Percentiles rank a stretch among this genome's conserved stretches.
phyloP scores from a whole-genome alignment of 2,888 invertebrate genomes.

The Dyspetes luteomarginatus region DNA sequence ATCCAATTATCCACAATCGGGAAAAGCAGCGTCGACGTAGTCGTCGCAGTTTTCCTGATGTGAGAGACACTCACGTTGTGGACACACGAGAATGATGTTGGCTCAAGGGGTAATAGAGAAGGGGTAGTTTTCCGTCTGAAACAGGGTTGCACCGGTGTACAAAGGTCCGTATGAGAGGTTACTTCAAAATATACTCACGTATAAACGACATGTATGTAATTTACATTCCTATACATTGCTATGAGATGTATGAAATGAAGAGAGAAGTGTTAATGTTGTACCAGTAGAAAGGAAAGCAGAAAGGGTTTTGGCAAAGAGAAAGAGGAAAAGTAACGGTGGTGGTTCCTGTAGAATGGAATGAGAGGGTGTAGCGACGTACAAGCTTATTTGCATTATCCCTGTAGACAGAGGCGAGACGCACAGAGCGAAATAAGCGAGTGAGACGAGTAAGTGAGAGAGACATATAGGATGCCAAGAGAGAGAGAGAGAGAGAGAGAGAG shows the following conservation, averaged over 20 bases:
- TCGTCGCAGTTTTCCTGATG: constrained; percentile 67
- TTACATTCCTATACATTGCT: constrained; percentile 32
- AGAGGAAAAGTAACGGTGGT: neutral
- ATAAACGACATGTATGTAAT: constrained; percentile 24
- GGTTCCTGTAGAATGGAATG: constrained; percentile 44
- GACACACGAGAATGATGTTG: constrained; percentile 34
- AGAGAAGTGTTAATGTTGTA: constrained; percentile 25
- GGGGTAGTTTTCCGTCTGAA: constrained; percentile 46
- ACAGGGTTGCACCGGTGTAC: constrained; percentile 32
- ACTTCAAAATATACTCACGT: constrained; percentile 72
- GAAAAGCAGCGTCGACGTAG: constrained; percentile 67
- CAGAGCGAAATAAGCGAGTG: constrained; percentile 63
- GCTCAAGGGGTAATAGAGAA: constrained; percentile 3
- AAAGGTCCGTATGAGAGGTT: constrained; percentile 73
- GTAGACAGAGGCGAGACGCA: constrained; percentile 66
- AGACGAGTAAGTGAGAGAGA: constrained; percentile 28
- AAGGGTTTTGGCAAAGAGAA: constrained; percentile 50
- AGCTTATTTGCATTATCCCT: constrained; percentile 78
- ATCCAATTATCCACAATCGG: constrained; percentile 79
- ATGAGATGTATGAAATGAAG: constrained; percentile 21
- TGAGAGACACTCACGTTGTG: constrained; percentile 61
- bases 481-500: constrained; percentile 43
- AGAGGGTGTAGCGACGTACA: constrained; percentile 61
- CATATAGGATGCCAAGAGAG: constrained; percentile 49
- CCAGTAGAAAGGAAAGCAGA: constrained; percentile 50